Conservation (phyloP, 2,888 invertebrate genomes). For the Pollenia griseotomentosa region DNA sequence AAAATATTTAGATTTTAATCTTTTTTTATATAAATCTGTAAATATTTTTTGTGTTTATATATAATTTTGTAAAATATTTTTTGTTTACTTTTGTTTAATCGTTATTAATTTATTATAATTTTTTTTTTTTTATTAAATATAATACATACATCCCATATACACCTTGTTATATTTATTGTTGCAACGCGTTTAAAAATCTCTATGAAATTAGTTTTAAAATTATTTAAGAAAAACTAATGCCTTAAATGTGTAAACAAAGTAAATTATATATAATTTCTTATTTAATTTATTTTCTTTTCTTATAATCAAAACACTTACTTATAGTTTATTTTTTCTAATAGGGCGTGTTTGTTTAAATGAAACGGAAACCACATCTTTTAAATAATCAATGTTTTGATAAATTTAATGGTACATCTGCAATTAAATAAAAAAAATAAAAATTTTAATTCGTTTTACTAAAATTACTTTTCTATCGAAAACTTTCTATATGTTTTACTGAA, state of each 20-base stretch:
- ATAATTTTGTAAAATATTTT: constrained; percentile 11
- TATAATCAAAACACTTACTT: constrained; percentile 76
- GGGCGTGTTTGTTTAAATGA: constrained; percentile 68
- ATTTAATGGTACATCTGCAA: constrained; percentile 94
- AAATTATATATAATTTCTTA: constrained; percentile 50
- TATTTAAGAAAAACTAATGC: constrained; percentile 41
- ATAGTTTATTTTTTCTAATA: constrained; percentile 55
- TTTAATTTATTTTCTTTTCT: constrained; percentile 42
- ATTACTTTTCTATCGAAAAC: too few species aligned
- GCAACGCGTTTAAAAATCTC: constrained; percentile 60
- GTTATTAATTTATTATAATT: constrained; percentile 18
- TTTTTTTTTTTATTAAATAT: constrained; percentile 34
- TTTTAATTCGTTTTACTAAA: constrained; percentile 36
- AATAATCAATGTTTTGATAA: constrained; percentile 90
- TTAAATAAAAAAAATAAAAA: constrained; percentile 70
- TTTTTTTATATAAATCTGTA: constrained; percentile 46
- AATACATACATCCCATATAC: constrained; percentile 57
- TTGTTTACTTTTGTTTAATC: constrained; percentile 14
- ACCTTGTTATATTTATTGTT: constrained; percentile 30
- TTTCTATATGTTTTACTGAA: too few species aligned
- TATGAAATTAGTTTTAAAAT: constrained; percentile 56
- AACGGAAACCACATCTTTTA: constrained; percentile 74
- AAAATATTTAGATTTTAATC: constrained; percentile 42
- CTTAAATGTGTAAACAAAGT: constrained; percentile 46
- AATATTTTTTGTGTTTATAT: constrained; percentile 32